A percentile compares a stretch with the other conserved stretches of the same genome.
These are phyloP conservation scores for Naja naja DNA, from an alignment of 2,113 vertebrate species.

Conservation along the genomic window DNA sequence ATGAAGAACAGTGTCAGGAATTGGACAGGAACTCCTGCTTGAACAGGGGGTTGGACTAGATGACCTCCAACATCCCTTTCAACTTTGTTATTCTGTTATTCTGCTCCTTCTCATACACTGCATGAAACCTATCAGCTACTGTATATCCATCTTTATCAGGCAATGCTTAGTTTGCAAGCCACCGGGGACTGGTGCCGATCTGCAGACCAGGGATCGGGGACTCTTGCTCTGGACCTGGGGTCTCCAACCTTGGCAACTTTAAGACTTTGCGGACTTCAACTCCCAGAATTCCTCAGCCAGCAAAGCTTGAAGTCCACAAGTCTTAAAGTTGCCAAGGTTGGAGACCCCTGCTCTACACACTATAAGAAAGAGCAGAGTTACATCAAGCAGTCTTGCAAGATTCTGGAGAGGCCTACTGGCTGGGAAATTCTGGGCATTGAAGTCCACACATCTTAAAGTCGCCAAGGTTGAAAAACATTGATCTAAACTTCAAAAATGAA, in stretches of 20 bases:
- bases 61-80: not conserved
- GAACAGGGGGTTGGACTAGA: not conserved
- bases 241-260: too few species aligned
- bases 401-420: not conserved
- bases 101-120: not conserved
- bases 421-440: not conserved
- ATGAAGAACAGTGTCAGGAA: not conserved
- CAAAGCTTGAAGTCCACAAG: too few species aligned
- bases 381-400: not conserved
- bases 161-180: not conserved
- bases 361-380: not conserved
- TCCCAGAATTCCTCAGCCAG: too few species aligned
- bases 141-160: not conserved
- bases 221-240: too few species aligned
- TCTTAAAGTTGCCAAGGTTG: too few species aligned
- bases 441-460: not conserved
- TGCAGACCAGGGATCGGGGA: not conserved
- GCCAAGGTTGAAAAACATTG: not conserved
- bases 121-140: not conserved
- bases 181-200: rapidly evolving
- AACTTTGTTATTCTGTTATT: not conserved
- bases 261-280: too few species aligned
- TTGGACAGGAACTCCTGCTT: not conserved
- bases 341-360: too few species aligned
- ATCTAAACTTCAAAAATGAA: not conserved